These are phyloP conservation scores for Cephus cinctus DNA, from an alignment of 1,140 invertebrate genomes.

Conservation along the genomic window DNA sequence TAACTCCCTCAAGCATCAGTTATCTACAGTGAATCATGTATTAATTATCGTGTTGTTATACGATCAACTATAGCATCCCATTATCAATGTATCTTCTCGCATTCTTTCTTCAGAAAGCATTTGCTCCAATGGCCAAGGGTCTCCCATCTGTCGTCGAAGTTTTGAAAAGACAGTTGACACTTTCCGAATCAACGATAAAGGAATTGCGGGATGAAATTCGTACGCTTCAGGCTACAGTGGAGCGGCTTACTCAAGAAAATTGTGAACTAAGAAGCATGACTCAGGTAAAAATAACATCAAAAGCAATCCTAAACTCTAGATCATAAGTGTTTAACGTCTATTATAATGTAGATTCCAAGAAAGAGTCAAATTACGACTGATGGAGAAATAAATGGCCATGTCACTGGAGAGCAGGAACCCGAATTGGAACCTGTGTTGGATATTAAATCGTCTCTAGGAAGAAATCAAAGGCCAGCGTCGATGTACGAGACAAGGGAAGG, in stretches of 20 bases:
- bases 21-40: neutral
- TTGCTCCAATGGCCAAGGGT: slow-evolving; percentile 39
- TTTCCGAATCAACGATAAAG: slow-evolving; percentile 54
- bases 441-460: slow-evolving; percentile 41
- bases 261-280: slow-evolving; percentile 61
- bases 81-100: too few species aligned
- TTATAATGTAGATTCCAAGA: slow-evolving; percentile 1
- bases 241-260: slow-evolving; percentile 71
- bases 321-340: too few species aligned
- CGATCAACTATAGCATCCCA: slow-evolving; percentile 4
- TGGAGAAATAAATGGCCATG: slow-evolving; percentile 45
- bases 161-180: slow-evolving; percentile 47
- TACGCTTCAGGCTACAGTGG: slow-evolving; percentile 61
- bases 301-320: too few species aligned
- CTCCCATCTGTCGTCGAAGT: slow-evolving; percentile 46
- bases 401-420: slow-evolving; percentile 37
- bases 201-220: slow-evolving; percentile 63
- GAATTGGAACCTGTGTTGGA: slow-evolving; percentile 46
- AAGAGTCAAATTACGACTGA: slow-evolving; percentile 27
- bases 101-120: slow-evolving; percentile 36
- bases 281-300: slow-evolving; percentile 36
- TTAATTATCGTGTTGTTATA: slow-evolving; percentile 1
- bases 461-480: slow-evolving; percentile 72
- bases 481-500: slow-evolving; percentile 84
- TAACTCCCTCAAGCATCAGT: neutral